Conservation (phyloP, 2,797 vertebrate genomes). For the Fistularia tabacaria region DNA sequence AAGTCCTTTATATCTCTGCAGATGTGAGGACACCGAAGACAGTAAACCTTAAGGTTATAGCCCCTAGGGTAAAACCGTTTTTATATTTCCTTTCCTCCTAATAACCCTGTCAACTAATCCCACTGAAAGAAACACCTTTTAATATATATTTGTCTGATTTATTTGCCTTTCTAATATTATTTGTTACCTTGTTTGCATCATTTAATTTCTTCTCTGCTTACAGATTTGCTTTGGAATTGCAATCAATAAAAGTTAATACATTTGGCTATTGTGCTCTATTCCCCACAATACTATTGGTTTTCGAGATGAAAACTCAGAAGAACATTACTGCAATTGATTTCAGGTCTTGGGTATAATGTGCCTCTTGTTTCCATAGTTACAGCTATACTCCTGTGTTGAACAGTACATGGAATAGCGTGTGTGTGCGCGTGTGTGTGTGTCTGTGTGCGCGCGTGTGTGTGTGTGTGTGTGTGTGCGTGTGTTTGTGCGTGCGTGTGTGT, state of each 20-base stretch:
- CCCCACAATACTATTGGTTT: not conserved
- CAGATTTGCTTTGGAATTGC: not conserved
- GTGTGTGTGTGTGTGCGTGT: conserved; percentile 3
- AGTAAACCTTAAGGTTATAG: conserved; percentile 83
- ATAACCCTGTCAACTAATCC: conserved; percentile 67
- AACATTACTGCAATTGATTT: conserved; percentile 15
- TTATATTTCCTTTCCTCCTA: conserved; percentile 61
- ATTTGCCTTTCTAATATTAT: conserved; percentile 34
- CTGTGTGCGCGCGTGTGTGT: not conserved
- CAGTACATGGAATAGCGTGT: conserved; percentile 1
- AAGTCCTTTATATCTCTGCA: conserved; percentile 85
- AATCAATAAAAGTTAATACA: not conserved
- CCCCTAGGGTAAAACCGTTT: conserved; percentile 82
- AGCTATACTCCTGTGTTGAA: conserved; percentile 17
- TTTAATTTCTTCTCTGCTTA: conserved; percentile 7
- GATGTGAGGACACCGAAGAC: conserved; percentile 86
- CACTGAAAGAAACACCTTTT: conserved; percentile 52
- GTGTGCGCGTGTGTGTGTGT: conserved; percentile 1
- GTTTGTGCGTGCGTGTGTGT: conserved; percentile 3
- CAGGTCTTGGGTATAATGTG: conserved; percentile 14
- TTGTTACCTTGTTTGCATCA: conserved; percentile 73
- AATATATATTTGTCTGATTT: conserved; percentile 42
- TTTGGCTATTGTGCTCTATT: not conserved
- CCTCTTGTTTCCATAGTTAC: conserved; percentile 50
- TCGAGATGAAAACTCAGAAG: conserved; percentile 1